phyloP scores from a whole-genome alignment of 1,140 invertebrate genomes.

The Aphidius gifuensis region DNA sequence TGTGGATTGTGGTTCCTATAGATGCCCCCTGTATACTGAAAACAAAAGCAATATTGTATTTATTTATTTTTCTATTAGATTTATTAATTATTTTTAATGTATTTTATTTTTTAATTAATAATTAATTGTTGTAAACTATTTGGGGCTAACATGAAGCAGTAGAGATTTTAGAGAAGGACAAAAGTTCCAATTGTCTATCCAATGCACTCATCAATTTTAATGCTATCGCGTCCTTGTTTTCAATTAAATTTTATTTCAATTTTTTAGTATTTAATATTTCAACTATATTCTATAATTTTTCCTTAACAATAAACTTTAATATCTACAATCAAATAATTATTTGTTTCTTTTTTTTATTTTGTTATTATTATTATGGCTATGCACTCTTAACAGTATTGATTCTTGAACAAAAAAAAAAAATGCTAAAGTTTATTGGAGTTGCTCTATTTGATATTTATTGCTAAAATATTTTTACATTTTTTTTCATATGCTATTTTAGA shows the following conservation, averaged over 20 bases:
- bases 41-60: conserved; percentile 56
- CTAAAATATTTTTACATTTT: too few species aligned
- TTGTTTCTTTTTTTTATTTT: background rate
- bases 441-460: too few species aligned
- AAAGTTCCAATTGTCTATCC: too few species aligned
- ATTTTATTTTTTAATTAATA: conserved; percentile 6
- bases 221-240: conserved; percentile 15
- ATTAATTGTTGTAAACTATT: background rate
- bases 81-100: background rate
- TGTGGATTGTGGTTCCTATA: conserved; percentile 41
- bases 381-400: too few species aligned
- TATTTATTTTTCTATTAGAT: background rate
- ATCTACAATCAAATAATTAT: too few species aligned
- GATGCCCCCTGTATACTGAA: conserved; percentile 66
- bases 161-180: too few species aligned
- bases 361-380: too few species aligned
- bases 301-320: too few species aligned
- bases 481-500: too few species aligned
- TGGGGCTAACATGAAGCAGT: background rate
- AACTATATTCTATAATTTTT: background rate
- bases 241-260: background rate
- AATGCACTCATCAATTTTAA: background rate
- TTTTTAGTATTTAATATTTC: background rate
- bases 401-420: too few species aligned
- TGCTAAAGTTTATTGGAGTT: too few species aligned